Base-by-base conservation (phyloP, 1,140 invertebrate species). In the Rhagoletis zephyria region DNA sequence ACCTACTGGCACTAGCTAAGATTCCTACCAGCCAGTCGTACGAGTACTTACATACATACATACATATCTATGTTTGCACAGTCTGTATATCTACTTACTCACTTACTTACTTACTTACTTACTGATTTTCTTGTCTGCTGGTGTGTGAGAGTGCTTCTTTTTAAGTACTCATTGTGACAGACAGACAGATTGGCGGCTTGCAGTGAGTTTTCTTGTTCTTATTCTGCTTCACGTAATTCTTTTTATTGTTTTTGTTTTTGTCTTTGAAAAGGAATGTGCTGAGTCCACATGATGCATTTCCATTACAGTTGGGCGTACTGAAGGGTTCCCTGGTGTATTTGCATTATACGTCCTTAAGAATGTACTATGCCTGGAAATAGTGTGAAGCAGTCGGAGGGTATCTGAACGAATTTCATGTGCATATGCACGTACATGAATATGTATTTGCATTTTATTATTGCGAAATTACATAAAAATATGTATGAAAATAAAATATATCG, bases 131-230 rank as follows among this genome's bases (percentile, higher is more conserved):
- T 64, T 64, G 10, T 64, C 63, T 64, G 4, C 4, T 64, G 9
- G 4, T 14, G 19, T 7, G 5, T 56, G 14, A 51, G 1, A 81
- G n/a, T 51, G 48, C 45, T 51, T 81, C 56, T n/a, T 51, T 81
- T 56, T 19, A n/a, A 56, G 51, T 7, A 51, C 74, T 81, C n/a
- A 56, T 6, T 81, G 16, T 45, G 74, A 30, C 64, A 40, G 64
- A 30, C n/a, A 81, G 74, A 81, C 74, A 81, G 48, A n/a, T 14
- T 81, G 74, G n/a, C 74, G 74, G 42, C 48, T n/a, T 19, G 19
- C 2, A 30, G 51, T 56, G 19, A 30, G 48, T 81, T 59, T 51
- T n/a, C 51, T 81, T 19, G n/a, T 81, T 81, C 48, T 59, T 81
- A 81, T 30, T 14, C 48, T 12, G 9, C 5, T 81, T 19, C 7